Evolutionary conservation across 2,888 invertebrate genomes (phyloP), one percentile per base, ranked within the genome.

Genomic region (Nasonia oneida): DNA sequence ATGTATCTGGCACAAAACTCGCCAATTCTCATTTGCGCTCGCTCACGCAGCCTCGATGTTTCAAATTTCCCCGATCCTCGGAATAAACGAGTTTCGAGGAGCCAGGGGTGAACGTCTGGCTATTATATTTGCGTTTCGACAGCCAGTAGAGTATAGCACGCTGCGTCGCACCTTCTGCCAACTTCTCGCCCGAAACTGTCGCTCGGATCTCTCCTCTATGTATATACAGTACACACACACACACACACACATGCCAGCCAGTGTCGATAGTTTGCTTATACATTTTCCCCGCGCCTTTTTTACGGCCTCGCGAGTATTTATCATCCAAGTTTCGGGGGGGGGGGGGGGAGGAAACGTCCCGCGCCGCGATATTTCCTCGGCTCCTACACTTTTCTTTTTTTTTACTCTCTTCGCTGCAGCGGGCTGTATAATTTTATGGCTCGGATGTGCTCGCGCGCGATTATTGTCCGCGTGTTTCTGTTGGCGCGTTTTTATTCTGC

Each of bases 101-200:
- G 84, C 86, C 84, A 88, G 86, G 86, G 87, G 89, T 84, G 91
- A 70, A 23, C n/a, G 61, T 12, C n/a, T 42, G 61, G 89, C 90
- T 90, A 91, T 91, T 91, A 91, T 91, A 91, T 91, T 87, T 88
- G 86, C 88, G 85, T 90, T 90, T 85, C 86, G 90, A 87, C 90
- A 87, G 88, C 88, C 87, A 87, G 87, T 83, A 8, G 5, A 53
- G 1, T 4, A 8, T 23, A 89, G 89, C 90, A 90, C 89, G 89
- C 37, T 4, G 71, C 47, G 15, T 23, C 37, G n/a, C 53, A 67
- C 83, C 53, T 37, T 53, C 71, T 78, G 71, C 73, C 77, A 78
- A 78, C 78, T 83, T 64, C 37, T 78, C 57, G 57, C 57, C 71
- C 14, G 37, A 73, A 57, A 76, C 80, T 84, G 79, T 75, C 84